Evolutionary conservation across 2,113 vertebrate species (phyloP), one percentile per base, ranked within the genome.

Genomic region (Embiotoca jacksoni): DNA sequence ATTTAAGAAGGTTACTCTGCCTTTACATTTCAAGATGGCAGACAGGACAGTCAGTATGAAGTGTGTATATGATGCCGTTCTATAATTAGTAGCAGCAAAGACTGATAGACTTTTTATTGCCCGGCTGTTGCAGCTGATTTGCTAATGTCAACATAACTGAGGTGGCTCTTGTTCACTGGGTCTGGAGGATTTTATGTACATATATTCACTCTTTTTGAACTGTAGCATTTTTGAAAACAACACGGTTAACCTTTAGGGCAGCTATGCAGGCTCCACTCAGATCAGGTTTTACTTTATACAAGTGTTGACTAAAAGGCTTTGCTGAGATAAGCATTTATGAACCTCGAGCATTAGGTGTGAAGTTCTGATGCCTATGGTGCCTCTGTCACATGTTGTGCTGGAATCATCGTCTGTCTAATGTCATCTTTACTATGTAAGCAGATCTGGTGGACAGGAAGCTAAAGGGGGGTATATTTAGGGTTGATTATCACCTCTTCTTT

Each of bases 371-470:
- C 66, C 78, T 60, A 58, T 62, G 3, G 54, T 73, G 73, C 44
- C 44, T 72, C 41, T 50, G 68, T 39, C 75, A 75, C 73, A 72
- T 68, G 78, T 63, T 41, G 58, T 57, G 69, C 71, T 62, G 71
- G 89, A 92, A 85, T 78, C 84, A 86, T 80, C 60, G 49, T 82
- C 81, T 80, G 33, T 84, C 76, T 80, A 50, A 88, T 71, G 60
- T 72, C 69, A 32, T 74, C 69, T 86, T 80, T 82, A 86, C 52
- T 63, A 35, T 89, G 90, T 92, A 94, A 94, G 78, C 69, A 74
- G 90, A 92, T 90, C 90, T 70, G 74, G 61, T 55, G 32, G 52
- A 89, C 84, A 92, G 92, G 92, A 94, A 92, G 87, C 81, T 54
- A 78, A 75, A 50, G 62, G 16, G 41, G 46, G 64, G 58, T 93